Evolutionary conservation across 2,888 invertebrate species (phyloP), one percentile per base, ranked within the genome.

Genomic region (Drosophila sordidapex): DNA sequence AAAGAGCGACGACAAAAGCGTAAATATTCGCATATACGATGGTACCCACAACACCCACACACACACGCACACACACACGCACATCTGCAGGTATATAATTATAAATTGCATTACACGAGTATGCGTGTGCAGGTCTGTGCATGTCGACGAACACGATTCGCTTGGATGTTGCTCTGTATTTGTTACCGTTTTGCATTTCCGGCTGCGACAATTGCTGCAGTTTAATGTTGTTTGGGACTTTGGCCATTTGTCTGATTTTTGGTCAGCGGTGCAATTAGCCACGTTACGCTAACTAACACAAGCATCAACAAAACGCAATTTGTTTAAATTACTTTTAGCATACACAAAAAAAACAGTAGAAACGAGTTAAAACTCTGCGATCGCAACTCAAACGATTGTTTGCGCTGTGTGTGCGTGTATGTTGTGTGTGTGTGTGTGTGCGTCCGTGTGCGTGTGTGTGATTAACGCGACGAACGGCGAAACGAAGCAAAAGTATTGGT

Each of bases 211-310:
- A 46, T 56, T 67, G 74, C 57, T 49, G 66, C 60, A 35, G 40
- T 61, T 35, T 49, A 15, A n/a, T 54, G 51, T 35, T n/a, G 21
- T 27, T 27, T 62, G 27, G 57, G 35, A 31, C 35, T 58, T 64
- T 72, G 4, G 64, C 36, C 59, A 57, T 35, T 52, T 69, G 51
- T 35, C 52, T 73, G 65, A n/a, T 54, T 43, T 31, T 64, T 46
- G 59, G 46, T 59, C 59, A 56, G 52, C n/a, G 51, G 36, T 61
- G 63, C 60, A 83, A 82, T 83, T 83, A 87, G 87, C 75, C 78
- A 72, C 46, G 70, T 71, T 71, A 58, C 79, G 82, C 85, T 79
- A 87, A 87, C 75, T 70, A 81, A 59, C 31, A 70, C 57, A 61
- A 38, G 48, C 27, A 62, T 2, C 38, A 49, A 74, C 25, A 66